A percentile compares a stretch with the other conserved stretches of the same genome.
Evolutionary conservation across 2,888 invertebrate genomes (phyloP).

Genomic region (Laspeyria flexula): DNA sequence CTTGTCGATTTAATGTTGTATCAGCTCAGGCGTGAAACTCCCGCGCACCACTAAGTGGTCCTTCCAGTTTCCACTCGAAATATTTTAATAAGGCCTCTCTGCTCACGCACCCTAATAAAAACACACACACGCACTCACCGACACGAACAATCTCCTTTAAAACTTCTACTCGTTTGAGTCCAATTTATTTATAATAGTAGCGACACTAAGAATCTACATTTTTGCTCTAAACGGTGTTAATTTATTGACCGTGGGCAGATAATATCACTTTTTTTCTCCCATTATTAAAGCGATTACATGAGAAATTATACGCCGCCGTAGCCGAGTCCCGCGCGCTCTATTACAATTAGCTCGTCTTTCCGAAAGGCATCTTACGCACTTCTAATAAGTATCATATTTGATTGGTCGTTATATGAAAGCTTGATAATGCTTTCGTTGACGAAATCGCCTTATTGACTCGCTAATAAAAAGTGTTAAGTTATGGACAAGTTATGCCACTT

Average conservation of each 20-base stretch:
- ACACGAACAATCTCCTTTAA: conserved; percentile 68
- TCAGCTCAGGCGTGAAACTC: conserved; percentile 86
- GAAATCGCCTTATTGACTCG: conserved; percentile 82
- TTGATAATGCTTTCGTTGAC: conserved; percentile 77
- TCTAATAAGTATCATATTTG: conserved; percentile 51
- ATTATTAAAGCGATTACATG: conserved; percentile 86
- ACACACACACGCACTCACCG: conserved; percentile 73
- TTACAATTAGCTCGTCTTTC: conserved; percentile 39
- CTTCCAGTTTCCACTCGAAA: conserved; percentile 86
- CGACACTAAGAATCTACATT: conserved; percentile 85
- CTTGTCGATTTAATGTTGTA: conserved; percentile 86
- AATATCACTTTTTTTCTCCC: conserved; percentile 85
- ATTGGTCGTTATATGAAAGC: conserved; percentile 35
- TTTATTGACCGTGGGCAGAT: conserved; percentile 86
- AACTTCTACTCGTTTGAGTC: conserved; percentile 65
- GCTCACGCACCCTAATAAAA: conserved; percentile 85
- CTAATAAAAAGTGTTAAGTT: conserved; percentile 85
- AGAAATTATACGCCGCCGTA: conserved; percentile 84
- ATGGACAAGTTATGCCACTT: conserved; percentile 84
- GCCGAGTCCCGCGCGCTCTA: conserved; percentile 72
- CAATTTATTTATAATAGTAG: conserved; percentile 84
- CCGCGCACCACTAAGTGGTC: conserved; percentile 86
- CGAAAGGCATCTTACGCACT: conserved; percentile 46
- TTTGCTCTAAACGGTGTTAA: conserved; percentile 86
- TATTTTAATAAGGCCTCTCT: conserved; percentile 86